phyloP scores from a whole-genome alignment of 2,888 invertebrate species.

The Rhamphomyia laevipes region DNA sequence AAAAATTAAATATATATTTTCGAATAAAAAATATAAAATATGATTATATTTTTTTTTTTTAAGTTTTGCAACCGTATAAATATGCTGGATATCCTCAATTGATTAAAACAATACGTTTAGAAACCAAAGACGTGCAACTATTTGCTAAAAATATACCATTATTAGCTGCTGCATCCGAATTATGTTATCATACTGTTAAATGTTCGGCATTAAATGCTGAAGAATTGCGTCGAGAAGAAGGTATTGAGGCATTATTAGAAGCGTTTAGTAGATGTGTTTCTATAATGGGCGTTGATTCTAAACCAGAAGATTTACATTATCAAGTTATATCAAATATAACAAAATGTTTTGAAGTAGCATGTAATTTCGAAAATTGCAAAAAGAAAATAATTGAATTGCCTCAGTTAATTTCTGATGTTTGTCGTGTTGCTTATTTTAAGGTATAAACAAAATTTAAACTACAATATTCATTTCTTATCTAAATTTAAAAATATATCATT shows the following conservation, averaged over 20 bases:
- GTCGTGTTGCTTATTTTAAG: slow-evolving; percentile 74
- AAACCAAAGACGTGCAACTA: slow-evolving; percentile 83
- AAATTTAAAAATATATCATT: neutral
- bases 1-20: neutral
- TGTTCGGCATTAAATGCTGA: slow-evolving; percentile 97
- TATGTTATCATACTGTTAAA: slow-evolving; percentile 91
- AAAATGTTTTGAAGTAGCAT: slow-evolving; percentile 90
- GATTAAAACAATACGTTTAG: slow-evolving; percentile 87
- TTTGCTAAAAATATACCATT: slow-evolving; percentile 78
- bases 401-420: slow-evolving; percentile 76
- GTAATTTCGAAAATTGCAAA: slow-evolving; percentile 83
- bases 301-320: slow-evolving; percentile 67
- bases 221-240: slow-evolving; percentile 87
- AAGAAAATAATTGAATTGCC: slow-evolving; percentile 77
- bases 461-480: neutral
- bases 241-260: slow-evolving; percentile 72
- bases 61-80: slow-evolving; percentile 90
- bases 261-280: slow-evolving; percentile 92
- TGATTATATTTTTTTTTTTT: slow-evolving; percentile 20
- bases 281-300: slow-evolving; percentile 69
- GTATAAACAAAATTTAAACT: slow-evolving; percentile 35
- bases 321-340: slow-evolving; percentile 87
- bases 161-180: slow-evolving; percentile 82
- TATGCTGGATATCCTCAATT: slow-evolving; percentile 98
- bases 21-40: neutral